Percentiles rank a stretch among this genome's conserved stretches.
These are phyloP conservation scores for Apis mellifera DNA, from an alignment of 1,140 invertebrate genomes.

Conservation along the genomic window DNA sequence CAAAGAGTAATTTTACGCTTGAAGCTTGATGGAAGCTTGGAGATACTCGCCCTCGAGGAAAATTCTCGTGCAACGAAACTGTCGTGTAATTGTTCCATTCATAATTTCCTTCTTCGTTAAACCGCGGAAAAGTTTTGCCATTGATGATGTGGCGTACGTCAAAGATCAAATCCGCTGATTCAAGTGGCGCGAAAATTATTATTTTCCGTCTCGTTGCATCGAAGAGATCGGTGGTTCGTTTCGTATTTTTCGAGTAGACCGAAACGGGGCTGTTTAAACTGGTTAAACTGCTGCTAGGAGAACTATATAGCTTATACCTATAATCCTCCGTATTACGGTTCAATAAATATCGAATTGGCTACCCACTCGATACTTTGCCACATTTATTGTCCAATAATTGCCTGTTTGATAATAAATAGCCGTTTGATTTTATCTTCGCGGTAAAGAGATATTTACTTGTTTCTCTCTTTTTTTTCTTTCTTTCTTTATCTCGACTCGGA, in stretches of 20 bases:
- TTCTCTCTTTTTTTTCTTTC: too few relatives aligned
- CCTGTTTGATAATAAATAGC: neutral
- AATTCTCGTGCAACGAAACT: neutral
- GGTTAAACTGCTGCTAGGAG: neutral
- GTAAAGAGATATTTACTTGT: neutral
- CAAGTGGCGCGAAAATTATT: too few relatives aligned
- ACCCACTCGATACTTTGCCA: neutral
- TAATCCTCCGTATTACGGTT: conserved; percentile 4
- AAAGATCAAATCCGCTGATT: too few relatives aligned
- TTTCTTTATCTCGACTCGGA: too few relatives aligned
- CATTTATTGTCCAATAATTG: conserved; percentile 7
- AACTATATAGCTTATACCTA: neutral
- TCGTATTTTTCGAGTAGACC: too few relatives aligned
- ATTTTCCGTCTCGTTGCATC: too few relatives aligned
- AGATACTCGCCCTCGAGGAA: neutral
- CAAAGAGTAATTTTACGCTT: conserved; percentile 41
- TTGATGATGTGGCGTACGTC: too few relatives aligned
- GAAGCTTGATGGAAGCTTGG: conserved; percentile 15
- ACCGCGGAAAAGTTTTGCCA: too few relatives aligned
- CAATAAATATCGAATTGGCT: conserved; percentile 5
- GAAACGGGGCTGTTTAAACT: neutral
- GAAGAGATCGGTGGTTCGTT: too few relatives aligned
- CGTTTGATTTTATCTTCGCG: neutral
- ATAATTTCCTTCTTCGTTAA: too few relatives aligned
- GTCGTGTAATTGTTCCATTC: neutral